Conservation (phyloP, 2,113 vertebrate genomes). For the Silurus asotus region DNA sequence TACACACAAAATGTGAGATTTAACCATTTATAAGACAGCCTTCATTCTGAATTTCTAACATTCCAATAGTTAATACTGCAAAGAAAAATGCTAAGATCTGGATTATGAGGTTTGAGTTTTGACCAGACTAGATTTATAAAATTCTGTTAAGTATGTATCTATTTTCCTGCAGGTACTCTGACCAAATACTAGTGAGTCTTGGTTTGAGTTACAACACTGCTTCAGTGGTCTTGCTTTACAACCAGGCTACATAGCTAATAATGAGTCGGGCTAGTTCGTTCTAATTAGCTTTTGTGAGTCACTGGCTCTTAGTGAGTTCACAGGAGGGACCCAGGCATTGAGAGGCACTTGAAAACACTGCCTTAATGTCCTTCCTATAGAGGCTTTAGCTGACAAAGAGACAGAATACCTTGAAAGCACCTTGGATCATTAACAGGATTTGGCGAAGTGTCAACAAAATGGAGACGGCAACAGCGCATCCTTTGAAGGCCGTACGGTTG, state of each 20-base stretch:
- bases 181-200: conserved; percentile 13
- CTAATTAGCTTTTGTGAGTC: conserved; percentile 41
- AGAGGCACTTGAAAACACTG: conserved; percentile 23
- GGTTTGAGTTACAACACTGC: conserved; percentile 30
- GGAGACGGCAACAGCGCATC: not conserved
- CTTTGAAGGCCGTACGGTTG: conserved; percentile 40
- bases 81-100: not conserved
- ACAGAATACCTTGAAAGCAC: conserved; percentile 44
- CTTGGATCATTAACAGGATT: conserved; percentile 39
- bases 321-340: conserved; percentile 5
- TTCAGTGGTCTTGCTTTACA: conserved; percentile 15
- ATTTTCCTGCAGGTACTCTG: conserved; percentile 14
- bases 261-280: conserved; percentile 18
- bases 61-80: not conserved
- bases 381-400: conserved; percentile 1
- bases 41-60: not conserved
- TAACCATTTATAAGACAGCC: not conserved
- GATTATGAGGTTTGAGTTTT: not conserved
- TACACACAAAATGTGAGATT: not conserved
- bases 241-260: conserved; percentile 30
- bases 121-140: not conserved
- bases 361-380: conserved; percentile 8
- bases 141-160: not conserved
- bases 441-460: conserved; percentile 29
- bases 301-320: conserved; percentile 3